Evolutionary conservation across 2,113 vertebrate genomes (phyloP), one percentile per base, ranked within the genome.

Genomic region (Psittacula cyanocephala): DNA sequence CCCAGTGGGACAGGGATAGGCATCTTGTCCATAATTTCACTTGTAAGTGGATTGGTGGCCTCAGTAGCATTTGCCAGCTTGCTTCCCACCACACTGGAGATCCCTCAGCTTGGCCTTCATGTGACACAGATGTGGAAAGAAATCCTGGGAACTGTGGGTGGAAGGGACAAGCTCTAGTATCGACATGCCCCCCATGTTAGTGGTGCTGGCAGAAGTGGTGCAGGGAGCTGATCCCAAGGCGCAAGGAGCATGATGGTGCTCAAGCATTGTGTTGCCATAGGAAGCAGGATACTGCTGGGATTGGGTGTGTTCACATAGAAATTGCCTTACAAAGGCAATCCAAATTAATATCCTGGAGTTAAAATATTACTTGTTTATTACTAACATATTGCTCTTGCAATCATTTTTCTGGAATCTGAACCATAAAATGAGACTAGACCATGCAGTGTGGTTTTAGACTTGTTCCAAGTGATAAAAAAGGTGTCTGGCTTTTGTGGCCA

Each of bases 311-410:
- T 83, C 52, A 13, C 7, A 9, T 65, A 55, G 75, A 57, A 14
- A 14, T 57, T n/a, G 31, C 33, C n/a, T 46, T 24, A 12, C 23
- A 19, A 15, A 41, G n/a, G 7, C 37, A 59, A 33, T 46, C 50
- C 31, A 17, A 3, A 67, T 52, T 19, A 27, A 5, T 59, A 10
- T 5, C 35, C 1, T 8, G 37, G 59, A 44, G 8, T 35, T 68
- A 52, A 52, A 74, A 37, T 64, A 46, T 24, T 16, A 2, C 57
- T 65, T 17, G 7, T 50, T 33, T 43, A 13, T 50, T 52, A 24
- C 33, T n/a, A 3, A 46, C 8, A 0, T 13, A 1, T 33, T n/a
- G 0, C 63, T 82, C 65, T 16, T 35, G 17, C 31, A 4, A 43
- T 64, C 9, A 3, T 47, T 41, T 52, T 39, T 63, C 55, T 69